Conservation (phyloP, 2,113 vertebrate genomes). For the Patagioenas fasciata region DNA sequence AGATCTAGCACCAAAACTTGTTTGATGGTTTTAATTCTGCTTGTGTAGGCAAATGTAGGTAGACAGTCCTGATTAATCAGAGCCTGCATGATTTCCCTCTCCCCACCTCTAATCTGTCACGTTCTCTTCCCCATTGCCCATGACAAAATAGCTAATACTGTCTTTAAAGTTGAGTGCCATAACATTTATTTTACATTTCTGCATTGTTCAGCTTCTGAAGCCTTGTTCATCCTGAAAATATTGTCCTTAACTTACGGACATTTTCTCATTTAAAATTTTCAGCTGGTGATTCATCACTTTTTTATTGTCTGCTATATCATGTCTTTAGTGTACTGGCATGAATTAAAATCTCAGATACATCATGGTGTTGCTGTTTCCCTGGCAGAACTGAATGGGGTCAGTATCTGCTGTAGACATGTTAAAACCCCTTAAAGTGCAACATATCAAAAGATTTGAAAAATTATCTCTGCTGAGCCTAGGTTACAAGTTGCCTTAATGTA, state of each 20-base stretch:
- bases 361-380: background rate
- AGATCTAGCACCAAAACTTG: background rate
- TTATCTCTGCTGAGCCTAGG: background rate
- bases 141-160: background rate
- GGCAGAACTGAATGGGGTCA: conserved; percentile 7
- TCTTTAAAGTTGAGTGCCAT: background rate
- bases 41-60: background rate
- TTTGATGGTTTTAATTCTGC: conserved; percentile 34
- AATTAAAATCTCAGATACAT: background rate
- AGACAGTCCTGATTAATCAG: conserved; percentile 25
- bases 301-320: background rate
- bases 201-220: background rate
- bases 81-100: background rate
- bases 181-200: background rate
- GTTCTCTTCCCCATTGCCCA: background rate
- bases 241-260: background rate
- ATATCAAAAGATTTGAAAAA: background rate
- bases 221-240: background rate
- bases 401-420: background rate
- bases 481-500: conserved; percentile 40
- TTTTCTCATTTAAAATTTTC: background rate
- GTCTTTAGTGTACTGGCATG: background rate
- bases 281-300: background rate
- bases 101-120: conserved; percentile 3
- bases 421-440: background rate